Base-by-base conservation (phyloP, 2,797 vertebrate genomes). In the Clarias platycephalus region DNA sequence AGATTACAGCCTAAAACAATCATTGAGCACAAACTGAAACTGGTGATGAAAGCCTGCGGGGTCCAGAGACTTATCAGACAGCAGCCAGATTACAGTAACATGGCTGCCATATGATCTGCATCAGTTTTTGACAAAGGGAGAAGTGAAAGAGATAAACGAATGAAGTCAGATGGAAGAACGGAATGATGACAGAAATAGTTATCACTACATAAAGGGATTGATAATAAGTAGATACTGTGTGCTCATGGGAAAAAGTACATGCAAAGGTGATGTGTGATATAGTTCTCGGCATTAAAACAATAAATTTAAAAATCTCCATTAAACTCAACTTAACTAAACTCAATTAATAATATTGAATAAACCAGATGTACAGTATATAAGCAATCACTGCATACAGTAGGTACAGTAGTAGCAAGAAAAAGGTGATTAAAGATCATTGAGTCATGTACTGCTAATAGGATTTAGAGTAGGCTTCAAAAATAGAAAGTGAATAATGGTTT, bases 1-100 rank as follows among this genome's bases (percentile, higher is more conserved):
- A 77, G 81, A 81, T 87, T 83, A 85, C 16, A 80, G 81, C 80
- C 81, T 53, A 58, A 83, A 44, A 57, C 84, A 63, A 75, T 83
- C 75, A 16, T 44, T 24, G 44, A 13, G 44, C 26, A 49, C 60
- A 80, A 57, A 31, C 22, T 70, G 31, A 75, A 78, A 79, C 70
- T 81, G 82, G 67, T 34, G 80, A 81, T 83, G 77, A 68, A 85
- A 66, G 40, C 75, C 37, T 67, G 55, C 22, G 37, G 53, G 63
- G 63, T 49, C 34, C 72, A 67, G 49, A 76, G 76, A 28, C 79
- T 76, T 70, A 88, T 88, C 82, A 76, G 79, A 55, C 55, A 82
- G 10, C 72, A 82, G 53, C n/a, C 80, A 76, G 37, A 40, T 26
- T 44, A 63, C 58, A 24, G 58, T 16, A 53, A 66, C 58, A 34